These are phyloP conservation scores for Oscheius sp. DNA, from an alignment of 2,888 invertebrate species.

Conservation along the genomic window DNA sequence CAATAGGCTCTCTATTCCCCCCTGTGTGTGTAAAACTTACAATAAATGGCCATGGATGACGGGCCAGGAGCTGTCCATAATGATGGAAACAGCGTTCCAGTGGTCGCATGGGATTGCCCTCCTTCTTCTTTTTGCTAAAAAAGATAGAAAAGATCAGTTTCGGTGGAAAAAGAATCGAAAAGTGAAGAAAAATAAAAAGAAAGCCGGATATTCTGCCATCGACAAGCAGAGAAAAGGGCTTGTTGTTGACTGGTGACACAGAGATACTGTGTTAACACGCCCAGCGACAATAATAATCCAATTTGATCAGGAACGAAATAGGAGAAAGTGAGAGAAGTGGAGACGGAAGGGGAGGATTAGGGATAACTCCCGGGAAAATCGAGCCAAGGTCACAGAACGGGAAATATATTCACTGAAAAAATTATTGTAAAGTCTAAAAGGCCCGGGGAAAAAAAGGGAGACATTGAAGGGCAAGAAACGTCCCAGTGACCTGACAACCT, in stretches of 20 bases:
- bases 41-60: constrained; percentile 68
- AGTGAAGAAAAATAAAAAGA: not conserved
- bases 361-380: too few species aligned
- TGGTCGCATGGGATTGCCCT: constrained; percentile 55
- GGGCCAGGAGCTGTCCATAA: constrained; percentile 65
- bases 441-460: not conserved
- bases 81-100: constrained; percentile 64
- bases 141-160: not conserved
- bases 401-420: not conserved
- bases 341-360: not conserved
- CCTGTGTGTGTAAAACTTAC: too few species aligned
- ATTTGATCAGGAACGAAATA: not conserved
- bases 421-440: not conserved
- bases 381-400: not conserved
- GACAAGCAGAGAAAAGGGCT: too few species aligned
- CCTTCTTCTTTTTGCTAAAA: not conserved
- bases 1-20: too few species aligned
- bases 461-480: too few species aligned
- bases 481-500: too few species aligned
- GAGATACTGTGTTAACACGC: too few species aligned
- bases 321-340: not conserved
- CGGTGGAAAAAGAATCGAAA: not conserved
- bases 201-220: not conserved
- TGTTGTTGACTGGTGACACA: too few species aligned
- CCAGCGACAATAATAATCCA: not conserved